Base-by-base conservation (phyloP, 2,888 invertebrate genomes). In the Acanthosepion esculentum region DNA sequence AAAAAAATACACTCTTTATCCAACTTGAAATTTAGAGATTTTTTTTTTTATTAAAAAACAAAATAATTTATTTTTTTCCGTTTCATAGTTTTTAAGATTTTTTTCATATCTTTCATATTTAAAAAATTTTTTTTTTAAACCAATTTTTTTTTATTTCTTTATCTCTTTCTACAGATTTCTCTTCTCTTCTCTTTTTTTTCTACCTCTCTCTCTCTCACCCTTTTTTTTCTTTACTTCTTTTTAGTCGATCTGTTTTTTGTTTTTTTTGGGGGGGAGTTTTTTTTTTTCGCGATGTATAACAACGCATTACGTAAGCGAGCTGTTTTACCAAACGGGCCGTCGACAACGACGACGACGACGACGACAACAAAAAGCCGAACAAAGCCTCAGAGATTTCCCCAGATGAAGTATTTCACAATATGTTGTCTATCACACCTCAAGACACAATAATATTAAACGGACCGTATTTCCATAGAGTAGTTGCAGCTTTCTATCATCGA, bases 391-490 rank as follows among this genome's bases (percentile, higher is more conserved):
- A 48, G 53, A n/a, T 50, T 93, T n/a, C n/a, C 93, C 93, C 93
- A 48, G 64, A 94, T 55, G 94, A 64, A 55, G 94, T 64, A 55
- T 29, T 64, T 64, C 26, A 64, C 94, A 94, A 94, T 94, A 94
- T 94, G 94, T 64, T 48, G 94, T 55, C 59, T 59, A 53, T 55
- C 29, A 33, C 10, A 59, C n/a, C n/a, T 53, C 41, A 41, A 53
- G 29, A 55, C 33, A 15, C 18, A 59, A 20, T 55, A 26, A 20
- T 55, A 26, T 93, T 48, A 48, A n/a, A 12, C 48, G 20, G 50
- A 53, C 93, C 50, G 50, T 33, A 94, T 55, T 64, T 33, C 64
- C 64, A n/a, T n/a, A 94, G n/a, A 55, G 64, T 23, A 55, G n/a
- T 94, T 48, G 94, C 59, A 48, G 48, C 48, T n/a, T 78, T 78